Evolutionary conservation across 2,888 invertebrate species (phyloP), one percentile per base, ranked within the genome.

Genomic region (Latheticus oryzae): DNA sequence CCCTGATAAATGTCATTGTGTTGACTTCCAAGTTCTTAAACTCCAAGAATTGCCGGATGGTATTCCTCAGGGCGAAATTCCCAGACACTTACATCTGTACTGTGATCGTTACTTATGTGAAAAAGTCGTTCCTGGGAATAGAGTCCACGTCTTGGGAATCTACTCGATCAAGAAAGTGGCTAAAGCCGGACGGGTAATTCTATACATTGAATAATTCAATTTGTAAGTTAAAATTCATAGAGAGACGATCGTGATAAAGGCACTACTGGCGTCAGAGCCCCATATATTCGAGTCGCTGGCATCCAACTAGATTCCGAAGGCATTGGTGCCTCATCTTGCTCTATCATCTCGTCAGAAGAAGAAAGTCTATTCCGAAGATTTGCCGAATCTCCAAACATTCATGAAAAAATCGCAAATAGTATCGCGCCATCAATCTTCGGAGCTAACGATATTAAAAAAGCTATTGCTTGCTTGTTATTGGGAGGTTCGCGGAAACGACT

Each of bases 361-460:
- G 93, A 93, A 77, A 91, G 91, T 69, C 84, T 89, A 67, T 93
- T 95, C 76, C 80, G 91, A 2, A 83, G 93, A 60, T 83, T 99
- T 71, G 93, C 97, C 0, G 87, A 91, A 1, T 87, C 90, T 3
- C 86, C 91, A 0, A 90, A 96, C 76, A 85, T 97, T 35, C 95
- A 95, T 74, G 95, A 98, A 1, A 86, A 90, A 51, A 84, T 99
- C 52, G 85, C 95, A 0, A 87, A 84, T 67, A 97, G 95, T 40
- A 89, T 99, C 71, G 98, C 99, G 0, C 99, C 99, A 0, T 97
- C 97, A 65, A 98, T 99, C 64, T 99, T 87, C 76, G 99, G 99
- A 0, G 91, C 89, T 11, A 76, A 82, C 1, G 98, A 99, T 76
- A 96, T 99, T 67, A 99, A 99, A 78, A 98, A 95, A 78, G 95